phyloP scores from a whole-genome alignment of 2,888 invertebrate species.

The Thymelicus sylvestris region DNA sequence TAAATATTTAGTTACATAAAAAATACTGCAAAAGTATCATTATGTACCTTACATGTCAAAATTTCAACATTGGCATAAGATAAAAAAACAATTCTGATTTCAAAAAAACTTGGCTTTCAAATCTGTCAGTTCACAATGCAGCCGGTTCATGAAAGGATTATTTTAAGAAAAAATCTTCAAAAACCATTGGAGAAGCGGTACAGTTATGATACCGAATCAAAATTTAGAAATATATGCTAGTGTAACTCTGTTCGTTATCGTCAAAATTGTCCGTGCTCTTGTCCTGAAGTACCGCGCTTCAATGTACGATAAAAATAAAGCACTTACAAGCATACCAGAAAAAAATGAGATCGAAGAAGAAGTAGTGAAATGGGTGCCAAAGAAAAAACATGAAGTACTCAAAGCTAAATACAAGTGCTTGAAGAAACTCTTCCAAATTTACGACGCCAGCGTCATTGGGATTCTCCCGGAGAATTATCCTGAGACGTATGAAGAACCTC shows the following conservation, averaged over 20 bases:
- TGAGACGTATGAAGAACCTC: conserved; percentile 29
- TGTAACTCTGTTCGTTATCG: conserved; percentile 57
- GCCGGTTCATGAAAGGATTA: conserved; percentile 38
- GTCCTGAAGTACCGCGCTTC: conserved; percentile 44
- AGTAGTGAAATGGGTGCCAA: conserved; percentile 71
- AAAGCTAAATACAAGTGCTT: conserved; percentile 79
- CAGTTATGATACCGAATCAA: conserved; percentile 70
- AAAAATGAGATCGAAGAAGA: conserved; percentile 58
- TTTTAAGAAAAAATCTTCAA: conserved; percentile 40
- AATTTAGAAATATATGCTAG: conserved; percentile 66
- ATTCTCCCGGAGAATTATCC: conserved; percentile 59
- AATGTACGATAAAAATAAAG: conserved; percentile 56
- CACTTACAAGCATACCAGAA: conserved; percentile 67
- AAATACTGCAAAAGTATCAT: too few relatives aligned
- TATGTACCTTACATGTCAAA: conserved; percentile 8
- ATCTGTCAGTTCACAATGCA: conserved; percentile 66
- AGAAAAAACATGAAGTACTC: conserved; percentile 75
- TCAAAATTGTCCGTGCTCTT: conserved; percentile 62
- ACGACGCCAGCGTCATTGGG: conserved; percentile 73
- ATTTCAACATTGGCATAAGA: conserved; percentile 5
- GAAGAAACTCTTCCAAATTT: conserved; percentile 76
- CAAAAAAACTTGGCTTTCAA: conserved; percentile 37
- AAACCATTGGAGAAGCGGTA: conserved; percentile 48
- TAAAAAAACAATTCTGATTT: conserved; percentile 34
- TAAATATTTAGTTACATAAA: too few relatives aligned